phyloP scores from a whole-genome alignment of 2,113 vertebrate species.

The Acanthisitta chloris region DNA sequence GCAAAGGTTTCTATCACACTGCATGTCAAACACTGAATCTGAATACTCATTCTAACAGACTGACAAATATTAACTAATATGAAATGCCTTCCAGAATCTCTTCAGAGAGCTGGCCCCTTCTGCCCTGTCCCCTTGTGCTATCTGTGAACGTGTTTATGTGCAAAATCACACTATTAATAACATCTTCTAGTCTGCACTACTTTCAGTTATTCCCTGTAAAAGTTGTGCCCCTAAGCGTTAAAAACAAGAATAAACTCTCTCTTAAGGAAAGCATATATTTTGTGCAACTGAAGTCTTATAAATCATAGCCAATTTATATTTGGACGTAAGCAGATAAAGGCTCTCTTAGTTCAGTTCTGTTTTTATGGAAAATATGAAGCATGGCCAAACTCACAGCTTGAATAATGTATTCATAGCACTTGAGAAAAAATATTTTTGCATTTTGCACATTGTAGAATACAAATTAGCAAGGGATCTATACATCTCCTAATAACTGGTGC shows the following conservation, averaged over 20 bases:
- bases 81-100: background rate
- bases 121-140: background rate
- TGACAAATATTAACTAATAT: background rate
- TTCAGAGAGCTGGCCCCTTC: background rate
- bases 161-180: background rate
- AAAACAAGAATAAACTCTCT: background rate
- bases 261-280: background rate
- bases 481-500: background rate
- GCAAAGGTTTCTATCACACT: background rate
- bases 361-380: conserved; percentile 43
- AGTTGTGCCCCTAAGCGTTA: background rate
- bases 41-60: background rate
- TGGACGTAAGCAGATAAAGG: conserved; percentile 20
- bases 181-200: background rate
- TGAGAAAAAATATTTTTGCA: background rate
- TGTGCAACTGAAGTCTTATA: background rate
- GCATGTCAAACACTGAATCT: background rate
- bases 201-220: background rate
- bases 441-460: conserved; percentile 3
- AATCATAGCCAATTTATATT: conserved; percentile 30
- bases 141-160: background rate
- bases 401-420: conserved; percentile 14
- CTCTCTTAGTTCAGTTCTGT: background rate
- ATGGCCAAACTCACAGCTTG: conserved; percentile 46
- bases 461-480: background rate